phyloP scores from a whole-genome alignment of 2,888 invertebrate species.

The Myathropa florea region DNA sequence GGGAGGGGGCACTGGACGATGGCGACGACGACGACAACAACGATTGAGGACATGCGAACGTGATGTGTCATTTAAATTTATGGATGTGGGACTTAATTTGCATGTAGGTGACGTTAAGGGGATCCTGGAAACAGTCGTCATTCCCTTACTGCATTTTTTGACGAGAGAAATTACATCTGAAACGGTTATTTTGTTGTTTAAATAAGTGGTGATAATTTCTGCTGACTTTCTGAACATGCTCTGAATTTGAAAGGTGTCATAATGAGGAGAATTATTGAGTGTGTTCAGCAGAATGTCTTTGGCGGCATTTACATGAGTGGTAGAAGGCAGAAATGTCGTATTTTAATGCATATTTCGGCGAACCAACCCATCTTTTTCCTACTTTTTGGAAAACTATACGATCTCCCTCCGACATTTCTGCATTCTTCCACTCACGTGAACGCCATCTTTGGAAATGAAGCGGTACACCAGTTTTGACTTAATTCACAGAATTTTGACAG shows the following conservation, averaged over 20 bases:
- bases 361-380: too few relatives aligned
- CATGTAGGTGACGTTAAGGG: neutral
- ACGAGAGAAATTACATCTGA: constrained; percentile 7
- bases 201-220: neutral
- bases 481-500: too few relatives aligned
- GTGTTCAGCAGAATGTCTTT: too few relatives aligned
- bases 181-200: neutral
- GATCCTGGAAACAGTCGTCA: neutral
- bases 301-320: too few relatives aligned
- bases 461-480: too few relatives aligned
- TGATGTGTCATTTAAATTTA: neutral
- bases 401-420: too few relatives aligned
- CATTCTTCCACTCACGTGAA: too few relatives aligned
- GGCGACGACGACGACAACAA: constrained; percentile 8
- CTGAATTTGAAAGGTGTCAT: neutral
- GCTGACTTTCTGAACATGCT: neutral
- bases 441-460: too few relatives aligned
- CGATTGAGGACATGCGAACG: neutral
- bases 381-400: too few relatives aligned
- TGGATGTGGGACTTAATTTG: neutral
- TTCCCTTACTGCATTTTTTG: neutral
- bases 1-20: neutral
- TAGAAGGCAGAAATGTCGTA: too few relatives aligned
- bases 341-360: too few relatives aligned
- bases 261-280: neutral